Percentiles rank a stretch among this genome's conserved stretches.
Conservation (phyloP, 1,140 invertebrate species). For the Temnothorax curvispinosus region DNA sequence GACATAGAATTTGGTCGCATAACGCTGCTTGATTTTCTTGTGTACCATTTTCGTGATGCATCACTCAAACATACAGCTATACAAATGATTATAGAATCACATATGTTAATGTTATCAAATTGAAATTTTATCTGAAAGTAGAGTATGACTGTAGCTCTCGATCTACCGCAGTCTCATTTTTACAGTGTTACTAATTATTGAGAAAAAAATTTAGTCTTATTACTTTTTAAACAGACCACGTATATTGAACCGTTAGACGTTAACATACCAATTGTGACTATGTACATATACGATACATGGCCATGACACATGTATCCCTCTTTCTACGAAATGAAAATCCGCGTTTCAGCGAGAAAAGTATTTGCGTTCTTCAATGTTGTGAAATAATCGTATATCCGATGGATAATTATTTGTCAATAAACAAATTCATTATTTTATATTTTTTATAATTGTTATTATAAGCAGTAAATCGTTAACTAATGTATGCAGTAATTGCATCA, state of each 20-base stretch:
- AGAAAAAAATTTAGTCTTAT: too few species aligned
- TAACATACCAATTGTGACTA: slow-evolving; percentile 55
- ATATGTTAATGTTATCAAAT: too few species aligned
- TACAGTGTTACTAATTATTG: too few species aligned
- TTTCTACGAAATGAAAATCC: slow-evolving; percentile 70
- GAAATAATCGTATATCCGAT: slow-evolving; percentile 73
- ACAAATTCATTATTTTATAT: slow-evolving; percentile 80
- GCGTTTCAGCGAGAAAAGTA: slow-evolving; percentile 68
- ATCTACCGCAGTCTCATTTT: too few species aligned
- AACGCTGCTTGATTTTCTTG: too few species aligned
- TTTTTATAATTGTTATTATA: slow-evolving; percentile 48
- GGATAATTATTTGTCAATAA: slow-evolving; percentile 76
- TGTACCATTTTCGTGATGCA: too few species aligned
- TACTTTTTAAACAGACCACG: not conserved
- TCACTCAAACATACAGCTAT: too few species aligned
- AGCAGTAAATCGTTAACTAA: not conserved
- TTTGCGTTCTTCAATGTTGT: slow-evolving; percentile 70
- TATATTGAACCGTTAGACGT: slow-evolving; percentile 13
- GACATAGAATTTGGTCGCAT: too few species aligned
- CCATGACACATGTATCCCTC: slow-evolving; percentile 21
- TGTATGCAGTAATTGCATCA: not conserved
- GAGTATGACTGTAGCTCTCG: too few species aligned
- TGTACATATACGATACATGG: slow-evolving; percentile 64
- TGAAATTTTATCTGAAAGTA: too few species aligned
- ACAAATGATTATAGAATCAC: too few species aligned